Percentiles rank a stretch among this genome's conserved stretches.
Conservation (phyloP, 23 tunicate genomes). For the Styela plicata region DNA sequence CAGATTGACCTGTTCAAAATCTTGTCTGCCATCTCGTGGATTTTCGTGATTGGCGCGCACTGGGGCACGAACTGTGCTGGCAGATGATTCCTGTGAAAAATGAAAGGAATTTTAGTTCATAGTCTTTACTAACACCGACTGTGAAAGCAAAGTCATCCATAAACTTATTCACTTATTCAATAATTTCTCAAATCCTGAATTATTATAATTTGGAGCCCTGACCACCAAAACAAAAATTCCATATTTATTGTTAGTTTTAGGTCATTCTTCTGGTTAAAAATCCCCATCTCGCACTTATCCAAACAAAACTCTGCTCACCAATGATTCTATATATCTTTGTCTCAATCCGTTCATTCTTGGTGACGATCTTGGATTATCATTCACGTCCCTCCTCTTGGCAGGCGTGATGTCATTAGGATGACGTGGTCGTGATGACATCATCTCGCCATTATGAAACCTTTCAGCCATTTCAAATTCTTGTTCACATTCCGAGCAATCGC, state of each 20-base stretch:
- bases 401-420: not conserved
- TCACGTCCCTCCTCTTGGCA: not conserved
- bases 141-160: too few relatives aligned
- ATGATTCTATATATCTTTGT: constrained; percentile 10
- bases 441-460: constrained; percentile 16
- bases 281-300: too few relatives aligned
- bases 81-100: not conserved
- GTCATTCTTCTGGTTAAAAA: too few relatives aligned
- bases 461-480: constrained; percentile 3
- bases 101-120: too few relatives aligned
- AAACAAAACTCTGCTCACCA: constrained; percentile 6
- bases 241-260: too few relatives aligned
- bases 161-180: too few relatives aligned
- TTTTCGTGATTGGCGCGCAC: not conserved
- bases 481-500: constrained; percentile 26
- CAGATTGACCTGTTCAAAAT: not conserved
- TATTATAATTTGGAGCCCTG: too few relatives aligned
- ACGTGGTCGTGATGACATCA: not conserved
- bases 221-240: too few relatives aligned
- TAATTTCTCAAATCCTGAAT: too few relatives aligned
- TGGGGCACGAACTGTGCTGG: not conserved
- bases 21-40: not conserved
- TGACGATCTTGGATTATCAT: not conserved
- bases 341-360: constrained; percentile 2
- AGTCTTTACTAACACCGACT: too few relatives aligned